phyloP scores from a whole-genome alignment of 2,888 invertebrate genomes.

The Rhamnusium bicolor region DNA sequence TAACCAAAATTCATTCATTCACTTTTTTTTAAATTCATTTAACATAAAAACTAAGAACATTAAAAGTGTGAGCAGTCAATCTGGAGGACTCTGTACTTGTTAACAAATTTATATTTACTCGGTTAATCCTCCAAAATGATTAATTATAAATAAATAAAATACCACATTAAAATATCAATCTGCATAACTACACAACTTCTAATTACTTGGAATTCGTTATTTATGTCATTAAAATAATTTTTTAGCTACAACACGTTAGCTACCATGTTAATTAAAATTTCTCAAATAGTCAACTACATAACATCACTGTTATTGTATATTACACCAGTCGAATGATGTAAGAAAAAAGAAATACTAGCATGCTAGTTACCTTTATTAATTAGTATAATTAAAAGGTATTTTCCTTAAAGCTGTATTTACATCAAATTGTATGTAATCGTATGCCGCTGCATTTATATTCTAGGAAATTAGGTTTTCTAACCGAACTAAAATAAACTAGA shows the following conservation, averaged over 20 bases:
- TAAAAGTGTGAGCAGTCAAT: no score
- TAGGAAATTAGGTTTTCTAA: no score
- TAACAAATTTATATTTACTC: no score
- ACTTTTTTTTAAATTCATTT: no score
- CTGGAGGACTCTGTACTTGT: no score
- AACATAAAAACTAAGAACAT: no score
- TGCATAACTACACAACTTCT: conserved; percentile 21
- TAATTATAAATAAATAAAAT: background rate
- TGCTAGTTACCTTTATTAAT: conserved; percentile 9
- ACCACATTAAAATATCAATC: background rate
- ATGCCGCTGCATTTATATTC: no score
- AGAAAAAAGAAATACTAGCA: background rate
- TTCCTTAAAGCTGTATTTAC: no score
- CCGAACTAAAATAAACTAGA: no score
- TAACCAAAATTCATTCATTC: no score
- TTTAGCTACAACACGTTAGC: conserved; percentile 21
- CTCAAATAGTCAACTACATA: conserved; percentile 27
- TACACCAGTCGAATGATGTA: conserved; percentile 2
- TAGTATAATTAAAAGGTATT: background rate
- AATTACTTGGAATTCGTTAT: conserved; percentile 29
- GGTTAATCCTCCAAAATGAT: background rate
- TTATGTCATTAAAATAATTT: conserved; percentile 27
- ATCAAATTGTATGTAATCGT: no score
- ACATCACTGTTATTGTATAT: conserved; percentile 8
- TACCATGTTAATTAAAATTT: conserved; percentile 33